Evolutionary conservation across 2,113 vertebrate species (phyloP), one percentile per base, ranked within the genome.

Genomic region (Pluvialis apricaria): DNA sequence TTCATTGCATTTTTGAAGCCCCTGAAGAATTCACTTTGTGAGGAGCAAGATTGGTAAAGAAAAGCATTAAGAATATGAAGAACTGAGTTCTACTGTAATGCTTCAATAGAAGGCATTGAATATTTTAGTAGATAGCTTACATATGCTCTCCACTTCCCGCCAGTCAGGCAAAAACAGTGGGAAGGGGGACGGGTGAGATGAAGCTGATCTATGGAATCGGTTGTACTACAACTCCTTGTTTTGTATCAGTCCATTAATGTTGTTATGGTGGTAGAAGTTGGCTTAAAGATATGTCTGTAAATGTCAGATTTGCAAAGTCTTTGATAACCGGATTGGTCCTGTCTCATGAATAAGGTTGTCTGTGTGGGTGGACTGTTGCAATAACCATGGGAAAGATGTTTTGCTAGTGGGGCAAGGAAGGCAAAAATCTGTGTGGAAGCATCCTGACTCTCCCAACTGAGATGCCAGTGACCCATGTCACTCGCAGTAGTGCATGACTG

Each of bases 161-260:
- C 5, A 62, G 0, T 58, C 10, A 1, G 36, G 28, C 17, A 42
- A 22, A 69, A 73, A 17, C 18, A 19, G 19, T 16, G 31, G 15
- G 16, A 77, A 66, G 17, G 4, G 5, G 12, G 6, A 25, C 8
- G 65, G 42, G 42, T 3, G 18, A 88, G 18, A 21, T 70, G 40
- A 68, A 69, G 6, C 18, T 61, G 26, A 28, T 80, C 18, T 13
- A 0, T 69, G 36, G 28, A 65, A 47, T 61, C 31, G 28, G 26
- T 19, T 82, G 22, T 57, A 55, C 20, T 55, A 7, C 13, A 91
- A 6, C 36, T 28, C 10, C 34, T 34, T 58, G 4, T 34, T 86
- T 88, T 60, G 1, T 65, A 31, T 57, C 18, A 34, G 18, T 32
- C 49, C 5, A 3, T 80, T 61, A 54, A 17, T 55, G 22, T 11